Base-by-base conservation (phyloP, 2,113 vertebrate species). In the Euleptes europaea region DNA sequence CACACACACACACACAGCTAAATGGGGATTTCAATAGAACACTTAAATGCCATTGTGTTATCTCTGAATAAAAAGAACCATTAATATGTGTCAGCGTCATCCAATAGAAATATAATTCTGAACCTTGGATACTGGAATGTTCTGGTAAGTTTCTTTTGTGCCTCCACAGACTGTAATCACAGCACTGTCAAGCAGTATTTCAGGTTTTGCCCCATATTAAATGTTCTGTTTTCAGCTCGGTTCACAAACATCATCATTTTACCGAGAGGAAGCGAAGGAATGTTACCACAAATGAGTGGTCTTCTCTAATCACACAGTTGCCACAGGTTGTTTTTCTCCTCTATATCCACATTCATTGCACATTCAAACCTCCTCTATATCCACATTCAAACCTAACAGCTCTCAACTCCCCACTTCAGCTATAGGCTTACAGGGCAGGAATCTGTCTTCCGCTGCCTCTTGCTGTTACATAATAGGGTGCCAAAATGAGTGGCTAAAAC, bases 91-190 rank as follows among this genome's bases (percentile, higher is more conserved):
- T 92, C 91, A 84, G 89, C 92, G 90, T 90, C 94, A 93, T 92
- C 90, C 84, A 91, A 85, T 65, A 93, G 92, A 90, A 93, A 95
- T 85, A 90, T 70, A 82, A 90, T 91, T 90, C 89, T 92, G 93
- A 83, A 87, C 86, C 89, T 92, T 1, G 1, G 86, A 75, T 88
- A 88, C 86, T 86, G 88, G 91, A 87, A 78, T 0, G 54, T 86
- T 72, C 83, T 79, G 80, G 80, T 85, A 74, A 80, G 83, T 69
- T 94, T 88, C 91, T 84, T 92, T 90, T 93, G 87, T 88, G 80
- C 86, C 89, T 63, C 57, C 83, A 83, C 88, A 90, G 87, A 49
- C 84, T 94, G 78, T 92, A 92, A 93, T 92, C 88, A 90, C 82
- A 1, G 71, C 49, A 47, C 81, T 90, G 82, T 87, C 80, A 81